Percentiles rank a stretch among this genome's conserved stretches.
These are phyloP conservation scores for Anoplophora glabripennis DNA, from an alignment of 1,140 invertebrate species.

Conservation along the genomic window DNA sequence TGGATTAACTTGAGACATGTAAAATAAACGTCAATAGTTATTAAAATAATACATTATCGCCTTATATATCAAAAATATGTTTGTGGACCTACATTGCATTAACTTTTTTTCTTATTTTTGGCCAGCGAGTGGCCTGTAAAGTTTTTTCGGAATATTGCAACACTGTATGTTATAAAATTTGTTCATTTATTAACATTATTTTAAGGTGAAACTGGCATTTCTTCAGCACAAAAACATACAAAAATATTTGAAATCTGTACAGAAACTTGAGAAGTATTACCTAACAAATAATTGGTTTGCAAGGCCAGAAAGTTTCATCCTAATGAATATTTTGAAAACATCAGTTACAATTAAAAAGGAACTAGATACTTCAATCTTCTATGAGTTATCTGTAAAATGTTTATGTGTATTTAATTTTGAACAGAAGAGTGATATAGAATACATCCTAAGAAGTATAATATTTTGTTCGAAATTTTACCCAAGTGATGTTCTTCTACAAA, in stretches of 20 bases:
- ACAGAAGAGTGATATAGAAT: conserved; percentile 51
- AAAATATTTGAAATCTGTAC: conserved; percentile 32
- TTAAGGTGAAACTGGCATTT: conserved; percentile 46
- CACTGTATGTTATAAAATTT: too few species aligned
- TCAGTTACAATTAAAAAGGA: conserved; percentile 49
- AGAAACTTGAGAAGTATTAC: conserved; percentile 31
- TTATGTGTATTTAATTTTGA: conserved; percentile 54
- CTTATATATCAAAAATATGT: too few species aligned
- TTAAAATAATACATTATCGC: too few species aligned
- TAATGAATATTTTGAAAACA: conserved; percentile 52
- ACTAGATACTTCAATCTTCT: conserved; percentile 46
- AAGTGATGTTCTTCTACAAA: conserved; percentile 52
- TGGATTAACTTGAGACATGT: too few species aligned
- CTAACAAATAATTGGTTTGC: conserved; percentile 58
- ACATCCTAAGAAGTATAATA: conserved; percentile 53
- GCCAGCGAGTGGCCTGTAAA: too few species aligned
- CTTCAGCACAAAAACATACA: conserved; percentile 37
- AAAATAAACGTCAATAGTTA: too few species aligned
- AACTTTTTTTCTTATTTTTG: too few species aligned
- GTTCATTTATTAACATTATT: conserved; percentile 16
- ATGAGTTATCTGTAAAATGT: conserved; percentile 54
- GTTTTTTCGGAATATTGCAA: too few species aligned
- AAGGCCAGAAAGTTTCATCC: conserved; percentile 54
- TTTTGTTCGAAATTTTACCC: conserved; percentile 58
- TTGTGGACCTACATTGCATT: too few species aligned